Percentiles rank a stretch among this genome's conserved stretches.
Conservation (phyloP, 2,113 vertebrate species). For the Centropus unirufus region DNA sequence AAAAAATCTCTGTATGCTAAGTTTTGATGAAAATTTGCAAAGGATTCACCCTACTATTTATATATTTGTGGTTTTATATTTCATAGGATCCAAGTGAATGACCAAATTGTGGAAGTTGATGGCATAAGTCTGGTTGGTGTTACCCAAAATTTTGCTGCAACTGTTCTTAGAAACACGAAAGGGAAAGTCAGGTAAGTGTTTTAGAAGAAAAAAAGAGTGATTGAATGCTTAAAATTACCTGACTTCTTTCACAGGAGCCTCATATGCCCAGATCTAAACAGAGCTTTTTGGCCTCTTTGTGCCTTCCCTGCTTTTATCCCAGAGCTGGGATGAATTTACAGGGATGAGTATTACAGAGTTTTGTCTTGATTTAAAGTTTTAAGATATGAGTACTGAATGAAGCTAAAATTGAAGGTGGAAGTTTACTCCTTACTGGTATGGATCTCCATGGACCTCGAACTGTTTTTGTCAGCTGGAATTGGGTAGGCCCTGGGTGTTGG, state of each 20-base stretch:
- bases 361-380: background rate
- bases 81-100: conserved; percentile 94
- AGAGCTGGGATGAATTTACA: background rate
- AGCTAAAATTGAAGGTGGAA: background rate
- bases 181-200: conserved; percentile 90
- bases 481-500: background rate
- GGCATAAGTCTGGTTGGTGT: conserved; percentile 97
- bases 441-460: background rate
- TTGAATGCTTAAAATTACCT: background rate
- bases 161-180: conserved; percentile 96
- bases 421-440: background rate
- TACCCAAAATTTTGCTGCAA: conserved; percentile 98
- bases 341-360: background rate
- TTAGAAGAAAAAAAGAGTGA: background rate
- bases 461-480: background rate
- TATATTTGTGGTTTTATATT: background rate
- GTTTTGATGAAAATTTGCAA: background rate
- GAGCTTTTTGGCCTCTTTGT: background rate
- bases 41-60: background rate
- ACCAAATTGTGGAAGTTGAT: conserved; percentile 98
- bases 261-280: background rate
- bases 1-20: background rate
- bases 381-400: background rate
- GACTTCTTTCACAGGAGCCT: background rate
- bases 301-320: background rate